Conservation (phyloP, 2,113 vertebrate species). For the Melierax canorus region DNA sequence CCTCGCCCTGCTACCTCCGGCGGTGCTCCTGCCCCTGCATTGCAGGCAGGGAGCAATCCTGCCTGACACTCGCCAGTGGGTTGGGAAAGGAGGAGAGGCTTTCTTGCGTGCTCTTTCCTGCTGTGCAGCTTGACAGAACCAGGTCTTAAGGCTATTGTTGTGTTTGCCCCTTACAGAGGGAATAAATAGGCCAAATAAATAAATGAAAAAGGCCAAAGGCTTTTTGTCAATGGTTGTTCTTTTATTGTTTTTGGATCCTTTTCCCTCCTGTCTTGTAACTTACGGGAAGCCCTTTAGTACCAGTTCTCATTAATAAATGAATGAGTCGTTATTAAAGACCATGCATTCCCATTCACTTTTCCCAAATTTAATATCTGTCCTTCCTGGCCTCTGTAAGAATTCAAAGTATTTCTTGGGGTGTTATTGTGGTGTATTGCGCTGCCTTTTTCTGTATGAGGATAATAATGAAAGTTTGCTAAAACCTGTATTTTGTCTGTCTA, state of each 20-base stretch:
- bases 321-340: neutral
- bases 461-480: neutral
- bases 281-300: neutral
- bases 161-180: neutral
- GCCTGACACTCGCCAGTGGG: fast-evolving
- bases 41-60: neutral
- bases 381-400: neutral
- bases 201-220: neutral
- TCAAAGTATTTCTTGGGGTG: neutral
- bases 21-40: neutral
- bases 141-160: neutral
- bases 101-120: neutral
- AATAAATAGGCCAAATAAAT: conserved; percentile 24
- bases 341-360: neutral
- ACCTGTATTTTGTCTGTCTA: neutral
- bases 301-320: neutral
- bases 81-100: neutral
- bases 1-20: fast-evolving
- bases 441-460: neutral
- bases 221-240: neutral
- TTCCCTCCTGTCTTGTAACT: neutral
- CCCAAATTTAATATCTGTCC: neutral
- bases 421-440: neutral
- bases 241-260: neutral
- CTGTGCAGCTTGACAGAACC: neutral